Base-by-base conservation (phyloP, 2,113 vertebrate genomes). In the Donacobius atricapilla region DNA sequence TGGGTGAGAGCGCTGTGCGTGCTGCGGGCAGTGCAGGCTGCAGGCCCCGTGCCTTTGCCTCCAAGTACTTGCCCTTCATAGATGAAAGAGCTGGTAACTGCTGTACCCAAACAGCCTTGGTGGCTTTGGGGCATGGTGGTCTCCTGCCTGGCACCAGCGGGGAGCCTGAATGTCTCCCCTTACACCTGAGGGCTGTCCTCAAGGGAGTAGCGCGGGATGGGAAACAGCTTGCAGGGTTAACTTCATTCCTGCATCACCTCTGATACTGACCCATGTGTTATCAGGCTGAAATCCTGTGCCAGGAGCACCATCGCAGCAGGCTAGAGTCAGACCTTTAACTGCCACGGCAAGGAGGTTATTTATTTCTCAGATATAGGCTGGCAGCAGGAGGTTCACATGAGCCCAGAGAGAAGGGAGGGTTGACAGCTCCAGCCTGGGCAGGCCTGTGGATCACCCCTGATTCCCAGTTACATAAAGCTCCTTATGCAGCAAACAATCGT, bases 401-500 rank as follows among this genome's bases (percentile, higher is more conserved):
- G 78, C 87, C 22, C 50, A 19, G 70, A 54, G 82, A 61, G 48
- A 57, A 57, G 3, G 69, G 64, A 53, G 63, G 42, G 91, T 22
- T 93, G 96, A 87, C 82, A 91, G 60, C 76, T 87, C 92, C 68
- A 70, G 65, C 92, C 92, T 70, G 90, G 25, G 63, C 94, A 69
- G 42, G 35, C 50, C 66, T 24, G 69, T 66, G 10, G 83, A 83
- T 86, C 91, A 72, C 66, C 70, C 57, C 11, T 63, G 82, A 77
- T 73, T 94, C 93, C 80, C 90, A 33, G 92, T 93, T 96, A 93
- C 27, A 80, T 94, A 95, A 96, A 95, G 94, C 84, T 88, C 45
- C 93, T 96, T 94, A 93, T 76, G 88, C 76, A 71, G 93, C 80
- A 96, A 97, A 95, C 95, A 93, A 93, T 95, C 76, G 15, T 77